A percentile compares a stretch with the other conserved stretches of the same genome.
Conservation (phyloP, 1,140 invertebrate genomes). For the Tribolium madens region DNA sequence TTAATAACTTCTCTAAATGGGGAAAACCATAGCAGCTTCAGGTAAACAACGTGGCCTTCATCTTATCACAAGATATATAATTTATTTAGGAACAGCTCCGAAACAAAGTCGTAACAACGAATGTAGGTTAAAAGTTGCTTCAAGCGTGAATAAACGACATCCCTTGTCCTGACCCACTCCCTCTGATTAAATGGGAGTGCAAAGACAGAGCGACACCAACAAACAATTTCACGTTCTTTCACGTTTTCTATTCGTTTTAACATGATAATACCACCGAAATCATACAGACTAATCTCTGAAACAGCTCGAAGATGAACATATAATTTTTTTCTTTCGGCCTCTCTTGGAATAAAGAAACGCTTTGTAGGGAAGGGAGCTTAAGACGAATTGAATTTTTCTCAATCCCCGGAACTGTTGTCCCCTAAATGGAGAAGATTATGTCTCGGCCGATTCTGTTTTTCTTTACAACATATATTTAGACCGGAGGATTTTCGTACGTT, state of each 20-base stretch:
- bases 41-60: conserved; percentile 8
- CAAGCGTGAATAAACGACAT: conserved; percentile 45
- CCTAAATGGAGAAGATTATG: conserved; percentile 33
- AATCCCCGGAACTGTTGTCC: conserved; percentile 32
- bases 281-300: conserved; percentile 16
- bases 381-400: conserved; percentile 37
- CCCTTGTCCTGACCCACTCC: conserved; percentile 42
- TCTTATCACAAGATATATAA: conserved; percentile 41
- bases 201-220: neutral
- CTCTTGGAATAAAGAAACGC: conserved; percentile 4
- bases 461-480: conserved; percentile 30
- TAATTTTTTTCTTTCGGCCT: conserved; percentile 18
- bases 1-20: neutral
- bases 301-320: conserved; percentile 6
- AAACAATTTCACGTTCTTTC: conserved; percentile 15
- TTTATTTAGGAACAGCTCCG: conserved; percentile 48
- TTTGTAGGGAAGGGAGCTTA: conserved; percentile 30
- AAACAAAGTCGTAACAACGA: conserved; percentile 51
- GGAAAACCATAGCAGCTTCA: neutral
- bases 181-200: conserved; percentile 47
- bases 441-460: conserved; percentile 30
- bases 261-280: neutral
- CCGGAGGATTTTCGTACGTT: conserved; percentile 3
- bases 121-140: conserved; percentile 48
- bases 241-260: conserved; percentile 21